A percentile compares a stretch with the other conserved stretches of the same genome.
Evolutionary conservation across 2,113 vertebrate species (phyloP).

Genomic region (Peucedramus taeniatus): DNA sequence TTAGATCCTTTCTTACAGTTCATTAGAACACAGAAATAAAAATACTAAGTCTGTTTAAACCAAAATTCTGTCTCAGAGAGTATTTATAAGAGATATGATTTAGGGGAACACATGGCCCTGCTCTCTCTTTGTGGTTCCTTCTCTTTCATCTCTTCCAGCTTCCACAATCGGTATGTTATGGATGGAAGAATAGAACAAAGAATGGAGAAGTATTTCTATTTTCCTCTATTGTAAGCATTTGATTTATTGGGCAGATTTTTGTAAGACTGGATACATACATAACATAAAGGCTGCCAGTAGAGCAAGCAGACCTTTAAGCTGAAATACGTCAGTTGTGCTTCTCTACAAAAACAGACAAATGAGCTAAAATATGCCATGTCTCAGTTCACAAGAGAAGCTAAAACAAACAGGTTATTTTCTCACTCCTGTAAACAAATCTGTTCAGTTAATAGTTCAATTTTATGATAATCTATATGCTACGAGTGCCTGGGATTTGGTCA

Average conservation of each 20-base stretch:
- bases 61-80: background rate
- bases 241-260: background rate
- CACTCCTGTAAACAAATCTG: background rate
- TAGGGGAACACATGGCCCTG: background rate
- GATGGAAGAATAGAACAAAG: background rate
- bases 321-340: background rate
- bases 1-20: background rate
- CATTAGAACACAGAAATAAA: background rate
- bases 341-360: background rate
- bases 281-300: background rate
- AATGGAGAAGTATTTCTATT: background rate
- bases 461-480: background rate
- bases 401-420: background rate
- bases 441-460: background rate
- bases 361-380: background rate
- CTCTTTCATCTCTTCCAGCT: background rate
- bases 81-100: background rate
- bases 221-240: background rate
- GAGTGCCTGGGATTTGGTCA: background rate
- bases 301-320: background rate
- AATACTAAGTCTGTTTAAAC: background rate
- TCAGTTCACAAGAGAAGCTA: background rate
- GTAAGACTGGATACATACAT: background rate
- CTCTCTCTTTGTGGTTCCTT: background rate
- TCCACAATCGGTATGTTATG: background rate